These are phyloP conservation scores for Dolichotis patagonum DNA, from an alignment of 2,113 vertebrate species.

Conservation along the genomic window DNA sequence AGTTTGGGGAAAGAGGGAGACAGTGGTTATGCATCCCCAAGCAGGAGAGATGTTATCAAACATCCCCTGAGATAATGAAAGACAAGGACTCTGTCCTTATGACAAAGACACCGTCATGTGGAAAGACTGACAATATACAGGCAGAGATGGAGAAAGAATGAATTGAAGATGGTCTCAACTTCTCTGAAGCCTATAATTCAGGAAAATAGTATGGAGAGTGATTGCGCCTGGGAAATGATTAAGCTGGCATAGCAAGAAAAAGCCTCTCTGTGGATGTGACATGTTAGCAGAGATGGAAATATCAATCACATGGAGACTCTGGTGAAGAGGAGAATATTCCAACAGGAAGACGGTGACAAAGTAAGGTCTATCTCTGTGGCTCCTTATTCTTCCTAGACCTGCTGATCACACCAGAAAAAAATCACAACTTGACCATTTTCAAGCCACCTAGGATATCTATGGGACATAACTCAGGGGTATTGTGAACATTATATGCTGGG, in stretches of 20 bases:
- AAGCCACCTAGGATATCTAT: not conserved
- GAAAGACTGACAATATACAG: not conserved
- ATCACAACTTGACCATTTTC: not conserved
- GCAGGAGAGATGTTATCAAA: conserved; percentile 13
- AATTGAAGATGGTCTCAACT: not conserved
- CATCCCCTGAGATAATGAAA: conserved; percentile 1
- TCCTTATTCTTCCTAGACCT: not conserved
- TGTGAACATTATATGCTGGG: no score
- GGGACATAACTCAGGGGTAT: not conserved
- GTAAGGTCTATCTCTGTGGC: not conserved
- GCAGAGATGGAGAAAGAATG: not conserved
- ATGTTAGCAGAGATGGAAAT: not conserved
- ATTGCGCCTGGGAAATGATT: not conserved
- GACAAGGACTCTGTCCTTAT: not conserved
- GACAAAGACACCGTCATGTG: not conserved
- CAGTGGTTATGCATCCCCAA: not conserved
- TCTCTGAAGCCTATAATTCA: not conserved
- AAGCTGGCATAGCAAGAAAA: not conserved
- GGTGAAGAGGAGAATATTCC: not conserved
- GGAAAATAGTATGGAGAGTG: not conserved
- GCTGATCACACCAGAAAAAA: not conserved
- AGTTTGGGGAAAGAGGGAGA: not conserved
- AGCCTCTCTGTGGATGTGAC: not conserved
- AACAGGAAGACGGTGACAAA: not conserved
- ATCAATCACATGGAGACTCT: not conserved